phyloP scores from a whole-genome alignment of 2,888 invertebrate genomes.

The Leptura quadrifasciata region DNA sequence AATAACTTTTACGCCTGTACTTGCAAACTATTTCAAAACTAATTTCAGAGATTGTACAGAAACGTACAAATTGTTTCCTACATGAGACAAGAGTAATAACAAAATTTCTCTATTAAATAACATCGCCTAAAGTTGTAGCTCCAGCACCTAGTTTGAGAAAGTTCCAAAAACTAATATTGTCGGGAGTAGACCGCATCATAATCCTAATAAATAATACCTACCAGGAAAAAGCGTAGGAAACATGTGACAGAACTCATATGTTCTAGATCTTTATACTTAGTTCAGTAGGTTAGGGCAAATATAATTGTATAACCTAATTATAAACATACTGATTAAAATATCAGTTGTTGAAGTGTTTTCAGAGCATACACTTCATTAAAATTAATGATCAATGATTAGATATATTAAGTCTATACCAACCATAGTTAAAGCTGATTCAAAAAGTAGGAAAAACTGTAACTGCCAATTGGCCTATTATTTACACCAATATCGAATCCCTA shows the following conservation, averaged over 20 bases:
- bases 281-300: neutral
- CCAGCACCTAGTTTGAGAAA: constrained; percentile 17
- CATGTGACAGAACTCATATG: neutral
- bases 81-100: constrained; percentile 17
- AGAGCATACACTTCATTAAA: no score
- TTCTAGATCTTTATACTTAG: neutral
- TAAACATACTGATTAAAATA: no score
- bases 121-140: constrained; percentile 7
- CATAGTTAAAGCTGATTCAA: no score
- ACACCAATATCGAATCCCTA: no score
- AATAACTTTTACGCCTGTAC: constrained; percentile 11
- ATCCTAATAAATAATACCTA: constrained; percentile 20
- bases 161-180: constrained; percentile 29
- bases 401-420: no score
- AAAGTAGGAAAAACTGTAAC: no score
- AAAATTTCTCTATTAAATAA: constrained; percentile 31
- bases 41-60: constrained; percentile 24
- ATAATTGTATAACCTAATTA: neutral
- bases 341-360: no score
- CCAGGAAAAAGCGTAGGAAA: neutral
- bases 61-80: constrained; percentile 29
- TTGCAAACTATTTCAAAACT: constrained; percentile 18
- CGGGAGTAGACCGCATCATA: constrained; percentile 11
- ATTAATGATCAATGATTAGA: no score
- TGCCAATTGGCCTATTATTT: no score